Evolutionary conservation across 2,888 invertebrate genomes (phyloP).

Genomic region (Andricus quercusramuli): DNA sequence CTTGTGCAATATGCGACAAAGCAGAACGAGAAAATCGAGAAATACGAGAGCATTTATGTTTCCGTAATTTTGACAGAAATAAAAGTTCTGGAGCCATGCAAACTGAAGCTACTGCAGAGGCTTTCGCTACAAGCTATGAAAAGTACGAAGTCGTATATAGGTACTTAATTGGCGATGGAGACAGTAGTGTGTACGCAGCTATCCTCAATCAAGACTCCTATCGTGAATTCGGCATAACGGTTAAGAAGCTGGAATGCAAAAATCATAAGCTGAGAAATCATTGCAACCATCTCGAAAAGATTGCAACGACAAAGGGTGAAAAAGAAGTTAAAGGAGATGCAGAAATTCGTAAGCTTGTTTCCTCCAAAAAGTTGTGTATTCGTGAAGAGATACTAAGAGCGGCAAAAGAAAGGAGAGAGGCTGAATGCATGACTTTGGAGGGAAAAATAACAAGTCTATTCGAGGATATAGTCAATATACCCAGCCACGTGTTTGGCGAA

Average conservation of each 20-base stretch:
- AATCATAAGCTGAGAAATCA: constrained; percentile 51
- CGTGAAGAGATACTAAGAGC: no score
- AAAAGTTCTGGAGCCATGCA: constrained; percentile 43
- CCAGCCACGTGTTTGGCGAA: constrained; percentile 54
- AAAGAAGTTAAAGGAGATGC: no score
- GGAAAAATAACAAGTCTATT: no score
- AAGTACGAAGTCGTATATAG: constrained; percentile 45
- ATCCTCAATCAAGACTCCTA: constrained; percentile 48
- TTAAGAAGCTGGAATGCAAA: constrained; percentile 49
- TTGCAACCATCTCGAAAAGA: constrained; percentile 7
- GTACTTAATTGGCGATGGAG: constrained; percentile 47
- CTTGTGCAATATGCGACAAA: constrained; percentile 52
- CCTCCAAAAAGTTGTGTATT: no score
- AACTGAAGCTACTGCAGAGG: constrained; percentile 40
- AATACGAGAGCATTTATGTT: constrained; percentile 40
- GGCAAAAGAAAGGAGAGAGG: no score
- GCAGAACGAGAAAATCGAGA: constrained; percentile 2
- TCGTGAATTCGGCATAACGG: constrained; percentile 17
- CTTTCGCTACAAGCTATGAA: constrained; percentile 40
- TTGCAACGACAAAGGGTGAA: neutral
- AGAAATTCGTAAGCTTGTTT: no score
- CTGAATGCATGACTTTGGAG: no score
- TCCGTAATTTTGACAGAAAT: constrained; percentile 59
- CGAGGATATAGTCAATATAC: constrained; percentile 2
- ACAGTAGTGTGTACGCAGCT: constrained; percentile 20